Base-by-base conservation (phyloP, 2,113 vertebrate genomes). In the Amblyornis subalaris region DNA sequence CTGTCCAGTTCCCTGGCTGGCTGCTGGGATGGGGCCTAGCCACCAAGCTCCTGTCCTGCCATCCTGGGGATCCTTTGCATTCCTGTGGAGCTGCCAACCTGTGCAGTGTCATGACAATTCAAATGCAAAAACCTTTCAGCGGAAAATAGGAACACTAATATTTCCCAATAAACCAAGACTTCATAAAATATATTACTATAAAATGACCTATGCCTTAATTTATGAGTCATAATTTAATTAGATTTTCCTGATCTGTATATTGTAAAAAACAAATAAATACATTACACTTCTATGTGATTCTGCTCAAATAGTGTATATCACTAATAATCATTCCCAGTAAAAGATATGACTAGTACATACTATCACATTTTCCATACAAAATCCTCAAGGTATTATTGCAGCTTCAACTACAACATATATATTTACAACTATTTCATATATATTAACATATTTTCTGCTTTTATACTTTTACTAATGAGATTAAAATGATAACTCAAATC, bases 51-150 rank as follows among this genome's bases (percentile, higher is more conserved):
- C 18, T n/a, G 20, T 8, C 13, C 14, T 65, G 33, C 9, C 17
- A n/a, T 33, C 14, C 7, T 1, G 2, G n/a, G 11, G 11, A 53
- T 10, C 25, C 40, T 73, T 19, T 1, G 3, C 35, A 35, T 8
- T 3, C 29, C 15, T 1, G 2, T 16, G 7, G 31, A 50, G 18
- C n/a, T 79, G 50, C 54, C 36, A 70, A 35, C 6, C 7, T 53
- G 9, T 10, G 14, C 0, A 1, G 18, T 50, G 20, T 10, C 16
- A 42, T 7, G 6, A 55, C 8, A 58, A 60, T 55, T 79, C 28
- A 88, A 71, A 51, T 9, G 12, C 28, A 74, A 73, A 85, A 76
- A 8, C 2, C 2, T 53, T 80, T 57, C 20, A 44, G 10, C 45
- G 16, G 9, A 73, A 61, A 55, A 21, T 15, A 76, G 69, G 19